These are phyloP conservation scores for Rhamphomyia laevipes DNA, from an alignment of 2,888 invertebrate genomes.

Conservation along the genomic window DNA sequence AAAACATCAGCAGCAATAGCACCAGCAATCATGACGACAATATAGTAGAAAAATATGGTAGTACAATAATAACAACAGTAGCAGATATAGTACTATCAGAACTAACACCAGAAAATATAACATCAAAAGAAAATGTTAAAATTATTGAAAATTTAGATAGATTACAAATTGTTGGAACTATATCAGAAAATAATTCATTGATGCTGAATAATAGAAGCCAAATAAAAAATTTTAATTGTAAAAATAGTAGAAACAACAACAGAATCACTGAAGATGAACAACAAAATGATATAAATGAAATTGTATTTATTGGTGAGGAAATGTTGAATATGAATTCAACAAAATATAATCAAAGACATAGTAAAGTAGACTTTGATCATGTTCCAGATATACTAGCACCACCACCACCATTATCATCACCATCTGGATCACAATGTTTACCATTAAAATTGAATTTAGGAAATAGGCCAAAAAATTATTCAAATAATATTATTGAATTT, in stretches of 20 bases:
- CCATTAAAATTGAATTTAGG: conserved; percentile 2
- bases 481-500: background rate
- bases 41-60: background rate
- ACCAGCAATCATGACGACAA: background rate
- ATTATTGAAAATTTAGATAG: background rate
- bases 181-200: too few species aligned
- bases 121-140: background rate
- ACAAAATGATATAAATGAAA: background rate
- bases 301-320: background rate
- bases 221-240: background rate
- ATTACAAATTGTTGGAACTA: background rate
- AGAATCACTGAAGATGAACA: background rate
- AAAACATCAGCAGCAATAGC: background rate
- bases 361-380: conserved; percentile 18
- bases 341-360: conserved; percentile 16
- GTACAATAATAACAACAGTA: background rate
- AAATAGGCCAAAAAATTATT: background rate
- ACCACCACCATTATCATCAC: conserved; percentile 34
- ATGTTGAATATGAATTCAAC: background rate
- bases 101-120: conserved; percentile 1
- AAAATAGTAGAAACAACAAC: background rate
- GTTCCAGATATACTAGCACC: conserved; percentile 42
- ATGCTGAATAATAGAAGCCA: background rate
- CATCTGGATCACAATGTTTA: background rate
- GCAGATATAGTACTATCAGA: background rate